Conservation (phyloP, 2,113 vertebrate genomes). For the Columbina picui region DNA sequence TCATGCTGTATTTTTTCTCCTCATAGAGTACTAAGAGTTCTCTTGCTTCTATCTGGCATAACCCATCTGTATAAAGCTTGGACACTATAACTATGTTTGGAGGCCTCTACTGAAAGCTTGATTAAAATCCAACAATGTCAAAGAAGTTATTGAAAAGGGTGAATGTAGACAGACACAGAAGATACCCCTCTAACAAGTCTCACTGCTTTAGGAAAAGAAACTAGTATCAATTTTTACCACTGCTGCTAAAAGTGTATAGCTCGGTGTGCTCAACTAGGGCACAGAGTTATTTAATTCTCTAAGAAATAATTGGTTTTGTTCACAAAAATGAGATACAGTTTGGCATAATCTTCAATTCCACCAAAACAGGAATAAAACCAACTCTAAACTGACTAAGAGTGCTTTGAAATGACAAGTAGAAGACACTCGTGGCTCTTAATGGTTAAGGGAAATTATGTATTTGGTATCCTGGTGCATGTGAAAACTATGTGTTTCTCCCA, state of each 20-base stretch:
- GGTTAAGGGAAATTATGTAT: background rate
- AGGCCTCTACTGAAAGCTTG: background rate
- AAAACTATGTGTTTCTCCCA: background rate
- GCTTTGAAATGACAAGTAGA: background rate
- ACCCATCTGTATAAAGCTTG: background rate
- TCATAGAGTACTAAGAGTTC: background rate
- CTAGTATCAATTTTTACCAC: background rate
- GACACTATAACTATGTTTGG: background rate
- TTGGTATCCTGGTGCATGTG: rapidly evolving
- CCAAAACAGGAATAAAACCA: background rate
- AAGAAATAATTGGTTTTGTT: background rate
- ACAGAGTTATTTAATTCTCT: background rate
- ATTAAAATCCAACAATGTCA: background rate
- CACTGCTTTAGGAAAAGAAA: background rate
- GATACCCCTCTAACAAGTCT: background rate
- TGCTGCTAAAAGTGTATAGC: background rate
- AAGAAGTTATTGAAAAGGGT: background rate
- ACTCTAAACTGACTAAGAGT: background rate
- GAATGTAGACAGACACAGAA: background rate
- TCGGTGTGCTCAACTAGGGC: background rate
- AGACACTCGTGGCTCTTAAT: background rate
- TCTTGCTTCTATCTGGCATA: background rate
- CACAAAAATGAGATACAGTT: background rate
- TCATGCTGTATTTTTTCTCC: background rate
- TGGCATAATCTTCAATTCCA: background rate